Percentiles rank a stretch among this genome's conserved stretches.
These are phyloP conservation scores for Oreochromis spilurus DNA, from an alignment of 2,113 vertebrate species.

Conservation along the genomic window DNA sequence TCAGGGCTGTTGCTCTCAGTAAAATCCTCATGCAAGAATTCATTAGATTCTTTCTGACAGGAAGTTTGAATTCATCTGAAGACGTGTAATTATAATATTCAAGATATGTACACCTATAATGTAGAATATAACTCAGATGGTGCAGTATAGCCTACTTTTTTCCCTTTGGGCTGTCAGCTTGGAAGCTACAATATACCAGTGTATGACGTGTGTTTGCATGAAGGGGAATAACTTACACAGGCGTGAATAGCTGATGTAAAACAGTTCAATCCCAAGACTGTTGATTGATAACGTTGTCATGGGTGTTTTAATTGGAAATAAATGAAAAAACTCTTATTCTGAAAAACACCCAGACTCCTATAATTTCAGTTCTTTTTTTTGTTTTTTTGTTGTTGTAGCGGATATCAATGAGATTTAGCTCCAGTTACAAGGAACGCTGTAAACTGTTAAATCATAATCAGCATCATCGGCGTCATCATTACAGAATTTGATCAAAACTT, in stretches of 20 bases:
- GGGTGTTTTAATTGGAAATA: neutral
- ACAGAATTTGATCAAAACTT: conserved; percentile 44
- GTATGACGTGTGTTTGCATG: conserved; percentile 1
- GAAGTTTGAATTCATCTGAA: conserved; percentile 66
- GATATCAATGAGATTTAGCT: conserved; percentile 1
- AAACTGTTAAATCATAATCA: conserved; percentile 46
- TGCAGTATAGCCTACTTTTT: conserved; percentile 12
- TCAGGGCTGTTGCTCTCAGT: conserved; percentile 52
- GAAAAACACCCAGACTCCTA: neutral
- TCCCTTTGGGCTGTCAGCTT: neutral
- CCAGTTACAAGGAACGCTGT: neutral
- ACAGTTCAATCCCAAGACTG: conserved; percentile 5
- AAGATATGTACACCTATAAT: conserved; percentile 60
- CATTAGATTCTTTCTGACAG: conserved; percentile 65
- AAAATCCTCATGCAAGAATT: conserved; percentile 69
- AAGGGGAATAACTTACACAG: conserved; percentile 34
- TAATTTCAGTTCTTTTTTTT: neutral
- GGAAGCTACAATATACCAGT: conserved; percentile 25
- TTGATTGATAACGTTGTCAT: conserved; percentile 27
- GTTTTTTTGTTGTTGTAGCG: neutral
- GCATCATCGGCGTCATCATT: conserved; percentile 14
- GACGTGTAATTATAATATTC: conserved; percentile 63
- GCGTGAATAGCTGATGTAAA: conserved; percentile 47
- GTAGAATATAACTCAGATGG: conserved; percentile 30
- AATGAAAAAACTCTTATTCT: neutral